Base-by-base conservation (phyloP, 2,888 invertebrate genomes). In the Ichneumoninae sp. region DNA sequence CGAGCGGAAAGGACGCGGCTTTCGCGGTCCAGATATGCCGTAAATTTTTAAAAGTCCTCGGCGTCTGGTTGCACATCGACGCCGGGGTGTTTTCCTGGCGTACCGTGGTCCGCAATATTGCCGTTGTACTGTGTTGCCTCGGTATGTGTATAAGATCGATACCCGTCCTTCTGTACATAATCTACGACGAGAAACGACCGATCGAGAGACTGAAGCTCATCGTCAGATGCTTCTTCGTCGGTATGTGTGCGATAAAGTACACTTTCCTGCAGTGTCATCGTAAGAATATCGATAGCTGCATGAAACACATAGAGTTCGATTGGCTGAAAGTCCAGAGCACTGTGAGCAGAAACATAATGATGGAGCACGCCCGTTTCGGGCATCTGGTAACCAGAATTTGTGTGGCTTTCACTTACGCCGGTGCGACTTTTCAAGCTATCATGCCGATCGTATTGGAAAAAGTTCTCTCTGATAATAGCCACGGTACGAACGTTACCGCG, bases 141-240 rank as follows among this genome's bases (percentile, higher is more conserved):
- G 33, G 68, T 1, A 19, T 85, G n/a, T 66, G 44, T 16, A 76
- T 79, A 26, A 26, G 60, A 40, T 65, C 80, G 4, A 47, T 83
- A n/a, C 82, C 76, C 10, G 65, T 22, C 7, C 16, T 36, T n/a
- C 10, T 80, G 13, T 79, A 79, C 13, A 47, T 74, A 30, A 33
- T 66, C 10, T 10, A 60, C 7, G 77, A 69, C 47, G 69, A 40
- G 69, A 68, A 44, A 3, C 36, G 57, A 8, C 16, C 68, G 1
- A 30, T n/a, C 1, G 47, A 30, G 47, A 77, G 57, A 19, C 44
- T 90, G 7, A 88, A 87, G 54, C 85, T 89, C 83, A 86, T 88
- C 0, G 90, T 90, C 2, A 90, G 91, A 0, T 60, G 88, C 6
- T 88, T 87, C 13, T 91, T 90, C 50, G 88, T 86, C 44, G 4